phyloP scores from a whole-genome alignment of 2,113 vertebrate genomes.

The Meriones unguiculatus region DNA sequence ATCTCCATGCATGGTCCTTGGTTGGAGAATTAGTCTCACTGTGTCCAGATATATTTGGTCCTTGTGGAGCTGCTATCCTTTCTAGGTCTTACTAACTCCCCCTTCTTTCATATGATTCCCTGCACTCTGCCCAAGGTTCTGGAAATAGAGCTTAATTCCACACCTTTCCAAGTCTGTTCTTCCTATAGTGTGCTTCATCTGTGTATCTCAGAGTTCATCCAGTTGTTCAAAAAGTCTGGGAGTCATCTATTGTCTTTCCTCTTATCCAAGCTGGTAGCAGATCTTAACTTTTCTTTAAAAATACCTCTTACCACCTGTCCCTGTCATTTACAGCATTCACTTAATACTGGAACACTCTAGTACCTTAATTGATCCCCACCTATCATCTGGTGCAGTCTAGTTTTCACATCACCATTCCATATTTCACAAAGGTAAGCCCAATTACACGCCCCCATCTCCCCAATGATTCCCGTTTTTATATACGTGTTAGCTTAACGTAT shows the following conservation, averaged over 20 bases:
- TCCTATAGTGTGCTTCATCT: neutral
- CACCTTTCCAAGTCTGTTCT: neutral
- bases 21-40: too few relatives aligned
- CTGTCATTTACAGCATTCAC: too few relatives aligned
- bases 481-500: neutral
- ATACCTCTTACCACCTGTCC: neutral
- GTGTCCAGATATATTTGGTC: too few relatives aligned
- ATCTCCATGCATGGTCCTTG: too few relatives aligned
- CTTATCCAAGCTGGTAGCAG: neutral
- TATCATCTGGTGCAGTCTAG: neutral
- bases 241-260: neutral
- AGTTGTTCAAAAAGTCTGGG: too few relatives aligned
- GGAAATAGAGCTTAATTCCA: neutral
- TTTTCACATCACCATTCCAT: neutral
- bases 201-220: neutral
- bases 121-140: too few relatives aligned
- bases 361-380: neutral
- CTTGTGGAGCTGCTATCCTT: too few relatives aligned
- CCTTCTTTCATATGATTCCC: neutral
- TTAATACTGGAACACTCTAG: neutral
- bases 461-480: too few relatives aligned
- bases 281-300: neutral
- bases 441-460: too few relatives aligned
- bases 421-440: neutral
- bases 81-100: too few relatives aligned